phyloP scores from a whole-genome alignment of 2,797 vertebrate genomes.

The Eleutherodactylus coqui region DNA sequence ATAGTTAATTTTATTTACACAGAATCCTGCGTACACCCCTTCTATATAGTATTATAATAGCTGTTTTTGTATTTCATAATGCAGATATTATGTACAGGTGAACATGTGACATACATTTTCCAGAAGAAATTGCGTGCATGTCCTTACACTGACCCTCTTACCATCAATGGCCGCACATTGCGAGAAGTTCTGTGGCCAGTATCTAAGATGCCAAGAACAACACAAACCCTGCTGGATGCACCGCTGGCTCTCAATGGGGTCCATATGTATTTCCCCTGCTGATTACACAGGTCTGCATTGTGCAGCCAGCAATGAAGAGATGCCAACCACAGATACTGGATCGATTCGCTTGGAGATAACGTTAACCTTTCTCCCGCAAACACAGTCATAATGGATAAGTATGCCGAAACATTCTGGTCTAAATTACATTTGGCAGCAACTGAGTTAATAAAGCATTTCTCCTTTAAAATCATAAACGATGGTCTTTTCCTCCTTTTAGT shows the following conservation, averaged over 20 bases:
- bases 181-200: conserved; percentile 50
- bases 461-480: conserved; percentile 7
- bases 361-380: conserved; percentile 36
- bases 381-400: conserved; percentile 32
- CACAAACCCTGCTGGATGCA: conserved; percentile 47
- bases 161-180: conserved; percentile 12
- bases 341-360: conserved; percentile 36
- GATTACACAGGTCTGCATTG: conserved; percentile 56
- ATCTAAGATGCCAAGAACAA: conserved; percentile 56
- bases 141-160: conserved; percentile 36
- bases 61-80: background rate
- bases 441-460: conserved; percentile 18
- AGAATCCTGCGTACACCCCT: too few species aligned
- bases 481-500: background rate
- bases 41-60: background rate
- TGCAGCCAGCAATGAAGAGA: conserved; percentile 46
- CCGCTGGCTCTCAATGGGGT: conserved; percentile 48
- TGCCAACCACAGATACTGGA: conserved; percentile 52
- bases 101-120: conserved; percentile 8
- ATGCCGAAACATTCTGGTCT: background rate
- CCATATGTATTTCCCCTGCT: conserved; percentile 54
- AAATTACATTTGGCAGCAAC: conserved; percentile 34
- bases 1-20: too few species aligned
- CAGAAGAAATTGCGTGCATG: conserved; percentile 18
- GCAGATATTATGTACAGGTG: background rate